phyloP scores from a whole-genome alignment of 1,140 invertebrate species.

The Thaumatotibia leucotreta region DNA sequence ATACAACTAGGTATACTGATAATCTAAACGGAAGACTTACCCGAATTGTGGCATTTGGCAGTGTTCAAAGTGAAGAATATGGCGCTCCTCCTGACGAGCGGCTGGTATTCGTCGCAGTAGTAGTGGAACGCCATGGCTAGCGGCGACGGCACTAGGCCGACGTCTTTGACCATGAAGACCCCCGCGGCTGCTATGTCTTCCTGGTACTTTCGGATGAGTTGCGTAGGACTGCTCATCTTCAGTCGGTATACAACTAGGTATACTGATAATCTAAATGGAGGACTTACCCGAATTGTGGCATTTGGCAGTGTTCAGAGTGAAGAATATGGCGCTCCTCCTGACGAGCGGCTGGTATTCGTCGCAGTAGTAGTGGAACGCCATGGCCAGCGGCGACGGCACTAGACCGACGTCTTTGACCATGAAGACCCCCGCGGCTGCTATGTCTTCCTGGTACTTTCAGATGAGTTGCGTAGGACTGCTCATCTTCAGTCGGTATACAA shows the following conservation, averaged over 20 bases:
- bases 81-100: slow-evolving; percentile 65
- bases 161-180: slow-evolving; percentile 67
- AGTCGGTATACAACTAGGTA: slow-evolving; percentile 39
- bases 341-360: slow-evolving; percentile 74
- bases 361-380: slow-evolving; percentile 62
- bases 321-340: slow-evolving; percentile 70
- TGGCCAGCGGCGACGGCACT: too few species aligned
- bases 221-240: slow-evolving; percentile 53
- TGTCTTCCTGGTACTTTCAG: slow-evolving; percentile 44
- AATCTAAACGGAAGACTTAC: too few species aligned
- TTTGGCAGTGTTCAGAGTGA: slow-evolving; percentile 64
- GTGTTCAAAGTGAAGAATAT: slow-evolving; percentile 75
- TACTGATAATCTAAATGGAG: too few species aligned
- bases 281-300: slow-evolving; percentile 38
- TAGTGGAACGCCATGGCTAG: too few species aligned
- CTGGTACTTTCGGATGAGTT: slow-evolving; percentile 58
- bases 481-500: slow-evolving; percentile 33
- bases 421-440: slow-evolving; percentile 57
- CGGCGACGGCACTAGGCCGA: too few species aligned
- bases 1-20: slow-evolving; percentile 36
- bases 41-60: slow-evolving; percentile 37
- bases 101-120: slow-evolving; percentile 75
- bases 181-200: slow-evolving; percentile 43
- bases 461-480: slow-evolving; percentile 63
- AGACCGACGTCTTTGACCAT: slow-evolving; percentile 67